phyloP scores from a whole-genome alignment of 1,140 invertebrate species.

The Zaprionus capensis region DNA sequence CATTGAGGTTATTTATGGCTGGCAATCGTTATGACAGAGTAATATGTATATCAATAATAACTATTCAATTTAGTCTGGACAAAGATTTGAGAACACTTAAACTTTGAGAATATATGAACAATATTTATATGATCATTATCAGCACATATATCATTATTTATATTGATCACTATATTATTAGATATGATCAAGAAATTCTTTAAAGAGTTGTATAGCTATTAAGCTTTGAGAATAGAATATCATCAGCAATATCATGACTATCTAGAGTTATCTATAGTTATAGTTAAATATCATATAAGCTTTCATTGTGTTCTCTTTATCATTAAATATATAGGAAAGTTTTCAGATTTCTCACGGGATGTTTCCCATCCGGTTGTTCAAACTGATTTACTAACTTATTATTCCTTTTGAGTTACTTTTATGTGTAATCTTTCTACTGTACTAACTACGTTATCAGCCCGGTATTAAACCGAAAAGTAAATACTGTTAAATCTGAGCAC shows the following conservation, averaged over 20 bases:
- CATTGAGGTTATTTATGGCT: background rate
- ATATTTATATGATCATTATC: background rate
- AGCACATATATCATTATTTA: no score
- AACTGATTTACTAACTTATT: background rate
- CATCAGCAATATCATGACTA: no score
- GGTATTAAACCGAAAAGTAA: background rate
- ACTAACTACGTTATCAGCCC: background rate
- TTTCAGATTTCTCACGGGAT: background rate
- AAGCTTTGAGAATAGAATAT: no score
- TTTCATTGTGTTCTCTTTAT: background rate
- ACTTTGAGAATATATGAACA: background rate
- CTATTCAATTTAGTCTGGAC: background rate
- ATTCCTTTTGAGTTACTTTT: background rate
- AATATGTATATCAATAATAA: background rate
- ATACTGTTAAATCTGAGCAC: slow-evolving; percentile 3
- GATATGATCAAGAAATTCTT: no score
- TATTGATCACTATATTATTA: no score
- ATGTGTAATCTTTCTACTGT: background rate
- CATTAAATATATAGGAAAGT: background rate
- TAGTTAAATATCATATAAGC: no score
- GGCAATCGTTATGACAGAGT: slow-evolving; percentile 1
- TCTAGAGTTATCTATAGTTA: no score
- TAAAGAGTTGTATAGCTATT: no score
- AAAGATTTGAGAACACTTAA: background rate
- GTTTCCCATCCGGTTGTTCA: background rate